Evolutionary conservation across 1,140 invertebrate genomes (phyloP).

Genomic region (Heterodera schachtii): DNA sequence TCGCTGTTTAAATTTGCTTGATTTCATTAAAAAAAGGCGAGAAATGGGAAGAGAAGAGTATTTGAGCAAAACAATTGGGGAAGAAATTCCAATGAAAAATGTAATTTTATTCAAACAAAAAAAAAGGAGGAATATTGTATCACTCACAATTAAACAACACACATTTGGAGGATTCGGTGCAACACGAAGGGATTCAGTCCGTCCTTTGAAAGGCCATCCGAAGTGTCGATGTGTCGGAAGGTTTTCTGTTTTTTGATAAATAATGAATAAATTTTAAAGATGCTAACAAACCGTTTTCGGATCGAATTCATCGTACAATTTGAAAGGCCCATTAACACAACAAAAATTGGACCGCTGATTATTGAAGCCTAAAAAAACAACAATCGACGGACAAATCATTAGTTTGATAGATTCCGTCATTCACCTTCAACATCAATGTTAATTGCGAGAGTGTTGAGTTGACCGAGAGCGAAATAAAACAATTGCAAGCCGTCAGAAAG

Average conservation of each 20-base stretch:
- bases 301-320: slow-evolving; percentile 39
- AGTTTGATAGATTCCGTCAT: neutral
- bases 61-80: neutral
- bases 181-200: slow-evolving; percentile 25
- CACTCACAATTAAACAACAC: slow-evolving; percentile 3
- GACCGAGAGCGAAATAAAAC: slow-evolving; percentile 58
- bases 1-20: neutral
- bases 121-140: neutral
- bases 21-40: neutral
- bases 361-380: slow-evolving; percentile 42
- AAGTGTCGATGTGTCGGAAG: neutral
- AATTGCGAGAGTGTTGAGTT: slow-evolving; percentile 64
- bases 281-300: slow-evolving; percentile 21
- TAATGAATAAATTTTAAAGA: slow-evolving; percentile 9
- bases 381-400: too few species aligned
- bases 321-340: slow-evolving; percentile 35
- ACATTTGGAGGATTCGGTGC: slow-evolving; percentile 30
- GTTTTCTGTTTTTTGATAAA: neutral
- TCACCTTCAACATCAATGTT: slow-evolving; percentile 55
- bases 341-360: slow-evolving; percentile 40
- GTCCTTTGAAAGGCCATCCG: neutral
- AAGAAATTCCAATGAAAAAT: neutral
- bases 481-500: slow-evolving; percentile 56
- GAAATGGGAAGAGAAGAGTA: neutral
- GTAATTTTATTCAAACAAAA: neutral